Evolutionary conservation across 2,113 vertebrate species (phyloP).

Genomic region (Hippotragus niger): DNA sequence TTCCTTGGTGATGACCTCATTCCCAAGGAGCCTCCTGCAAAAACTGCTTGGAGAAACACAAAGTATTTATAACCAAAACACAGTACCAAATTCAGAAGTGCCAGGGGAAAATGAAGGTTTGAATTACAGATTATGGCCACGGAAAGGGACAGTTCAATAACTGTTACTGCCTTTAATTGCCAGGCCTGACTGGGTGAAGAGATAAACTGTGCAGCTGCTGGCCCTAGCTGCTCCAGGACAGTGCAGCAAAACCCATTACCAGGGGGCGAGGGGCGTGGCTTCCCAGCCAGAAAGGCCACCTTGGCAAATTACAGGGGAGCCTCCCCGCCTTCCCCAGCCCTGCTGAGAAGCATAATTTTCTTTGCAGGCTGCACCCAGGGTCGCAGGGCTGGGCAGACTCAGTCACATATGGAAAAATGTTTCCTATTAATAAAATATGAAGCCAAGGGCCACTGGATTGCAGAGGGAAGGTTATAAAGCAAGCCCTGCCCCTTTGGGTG

Average conservation of each 20-base stretch:
- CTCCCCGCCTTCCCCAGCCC: not conserved
- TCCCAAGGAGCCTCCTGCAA: not conserved
- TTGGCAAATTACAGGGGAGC: not conserved
- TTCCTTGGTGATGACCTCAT: not conserved
- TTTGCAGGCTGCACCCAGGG: not conserved
- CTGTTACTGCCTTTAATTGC: not conserved
- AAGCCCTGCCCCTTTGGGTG: not conserved
- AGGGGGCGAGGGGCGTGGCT: not conserved
- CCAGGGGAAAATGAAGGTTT: not conserved
- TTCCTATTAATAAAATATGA: constrained; percentile 39
- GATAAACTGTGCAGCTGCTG: not conserved
- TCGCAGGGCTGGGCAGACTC: not conserved
- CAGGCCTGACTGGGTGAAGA: not conserved
- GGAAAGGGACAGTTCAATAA: not conserved
- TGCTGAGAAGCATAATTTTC: not conserved
- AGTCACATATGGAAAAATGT: not conserved
- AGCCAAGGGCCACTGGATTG: not conserved
- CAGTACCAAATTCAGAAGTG: not conserved
- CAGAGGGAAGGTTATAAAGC: not conserved
- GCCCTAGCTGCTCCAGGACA: not conserved
- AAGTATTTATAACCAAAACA: constrained; percentile 24
- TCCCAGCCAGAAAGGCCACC: not conserved
- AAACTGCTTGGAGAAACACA: not conserved
- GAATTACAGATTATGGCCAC: not conserved
- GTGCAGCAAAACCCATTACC: not conserved